These are phyloP conservation scores for Tachycineta bicolor DNA, from an alignment of 2,113 vertebrate genomes.

Conservation along the genomic window DNA sequence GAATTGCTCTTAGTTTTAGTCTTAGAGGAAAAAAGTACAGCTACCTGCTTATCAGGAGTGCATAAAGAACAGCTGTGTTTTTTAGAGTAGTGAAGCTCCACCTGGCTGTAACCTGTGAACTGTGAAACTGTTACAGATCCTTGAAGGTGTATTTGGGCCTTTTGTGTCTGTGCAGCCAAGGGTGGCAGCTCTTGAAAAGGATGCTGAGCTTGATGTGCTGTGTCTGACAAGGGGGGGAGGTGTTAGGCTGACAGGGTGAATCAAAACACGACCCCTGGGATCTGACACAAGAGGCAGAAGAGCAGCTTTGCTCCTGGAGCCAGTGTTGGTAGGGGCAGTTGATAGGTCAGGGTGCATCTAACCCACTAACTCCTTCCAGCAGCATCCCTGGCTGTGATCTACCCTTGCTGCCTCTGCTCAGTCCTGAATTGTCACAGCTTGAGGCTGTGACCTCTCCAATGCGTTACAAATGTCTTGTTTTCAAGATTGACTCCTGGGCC, in stretches of 20 bases:
- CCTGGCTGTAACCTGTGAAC: not conserved
- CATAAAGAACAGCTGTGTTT: not conserved
- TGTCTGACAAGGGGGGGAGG: not conserved
- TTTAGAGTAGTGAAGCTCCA: not conserved
- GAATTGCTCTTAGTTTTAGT: not conserved
- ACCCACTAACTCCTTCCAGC: not conserved
- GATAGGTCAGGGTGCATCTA: not conserved
- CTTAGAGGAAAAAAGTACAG: not conserved
- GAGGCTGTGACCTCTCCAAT: not conserved
- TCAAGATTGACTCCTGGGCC: too few species aligned
- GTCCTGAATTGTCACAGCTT: not conserved
- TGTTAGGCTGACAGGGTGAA: not conserved
- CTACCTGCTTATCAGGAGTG: not conserved
- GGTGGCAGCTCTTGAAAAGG: not conserved
- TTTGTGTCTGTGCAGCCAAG: not conserved
- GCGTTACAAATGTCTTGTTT: fast-evolving
- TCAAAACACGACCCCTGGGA: not conserved
- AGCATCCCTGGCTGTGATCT: fast-evolving
- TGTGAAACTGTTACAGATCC: not conserved
- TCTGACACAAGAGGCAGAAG: not conserved
- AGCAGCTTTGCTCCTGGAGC: not conserved
- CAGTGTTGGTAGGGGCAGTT: not conserved
- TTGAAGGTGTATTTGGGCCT: not conserved
- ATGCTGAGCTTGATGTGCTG: fast-evolving
- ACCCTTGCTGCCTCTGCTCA: fast-evolving